A percentile compares a stretch with the other conserved stretches of the same genome.
Conservation (phyloP, 2,113 vertebrate genomes). For the Varanus salvator region DNA sequence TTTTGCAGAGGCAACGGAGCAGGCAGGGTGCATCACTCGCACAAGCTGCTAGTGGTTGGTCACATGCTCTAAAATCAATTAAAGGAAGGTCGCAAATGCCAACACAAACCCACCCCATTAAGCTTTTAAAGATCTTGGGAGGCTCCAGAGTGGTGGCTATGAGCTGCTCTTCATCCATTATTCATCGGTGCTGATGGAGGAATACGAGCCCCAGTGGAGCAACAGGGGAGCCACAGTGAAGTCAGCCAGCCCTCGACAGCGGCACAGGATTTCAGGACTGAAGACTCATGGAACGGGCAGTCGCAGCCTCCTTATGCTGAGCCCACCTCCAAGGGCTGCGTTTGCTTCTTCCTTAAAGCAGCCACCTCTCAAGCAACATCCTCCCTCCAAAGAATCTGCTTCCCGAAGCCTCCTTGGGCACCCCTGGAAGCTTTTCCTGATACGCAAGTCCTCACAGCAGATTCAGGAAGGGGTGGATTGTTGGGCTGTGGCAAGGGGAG, state of each 20-base stretch:
- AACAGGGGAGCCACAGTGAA: too few species aligned
- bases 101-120: background rate
- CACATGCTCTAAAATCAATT: background rate
- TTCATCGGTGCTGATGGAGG: conserved; percentile 22
- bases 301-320: too few species aligned
- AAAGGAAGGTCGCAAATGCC: background rate
- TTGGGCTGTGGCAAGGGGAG: too few species aligned
- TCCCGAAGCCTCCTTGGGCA: too few species aligned
- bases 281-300: background rate
- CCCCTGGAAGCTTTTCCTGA: too few species aligned
- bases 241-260: too few species aligned
- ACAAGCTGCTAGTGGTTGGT: too few species aligned
- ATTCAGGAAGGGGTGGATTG: too few species aligned
- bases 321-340: background rate
- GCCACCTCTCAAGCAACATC: background rate
- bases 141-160: background rate
- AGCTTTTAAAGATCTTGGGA: conserved; percentile 1
- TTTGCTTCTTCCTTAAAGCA: background rate
- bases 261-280: background rate
- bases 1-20: background rate
- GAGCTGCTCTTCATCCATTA: conserved; percentile 9
- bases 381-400: too few species aligned
- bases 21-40: too few species aligned
- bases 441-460: too few species aligned
- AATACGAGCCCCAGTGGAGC: background rate